Conservation (phyloP, 2,113 vertebrate species). For the Anguilla japonica region DNA sequence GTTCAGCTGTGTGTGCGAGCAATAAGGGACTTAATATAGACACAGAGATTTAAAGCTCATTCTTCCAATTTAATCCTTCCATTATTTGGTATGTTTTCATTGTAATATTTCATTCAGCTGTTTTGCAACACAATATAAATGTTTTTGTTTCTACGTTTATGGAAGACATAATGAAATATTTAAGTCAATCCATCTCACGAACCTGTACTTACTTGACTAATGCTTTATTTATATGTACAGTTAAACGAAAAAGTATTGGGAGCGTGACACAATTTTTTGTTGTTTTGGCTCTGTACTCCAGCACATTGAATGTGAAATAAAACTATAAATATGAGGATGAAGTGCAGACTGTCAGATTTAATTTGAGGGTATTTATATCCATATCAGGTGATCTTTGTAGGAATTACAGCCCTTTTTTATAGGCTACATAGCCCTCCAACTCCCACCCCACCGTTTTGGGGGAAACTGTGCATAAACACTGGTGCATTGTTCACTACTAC, state of each 20-base stretch:
- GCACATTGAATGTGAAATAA: too few species aligned
- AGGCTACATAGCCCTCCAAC: too few species aligned
- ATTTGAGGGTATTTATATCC: too few species aligned
- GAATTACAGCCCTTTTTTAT: too few species aligned
- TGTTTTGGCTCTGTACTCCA: too few species aligned
- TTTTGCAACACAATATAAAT: conserved; percentile 1
- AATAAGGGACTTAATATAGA: conserved; percentile 37
- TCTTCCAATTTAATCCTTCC: conserved; percentile 50
- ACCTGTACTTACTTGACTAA: not conserved
- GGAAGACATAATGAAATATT: not conserved
- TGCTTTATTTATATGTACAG: too few species aligned
- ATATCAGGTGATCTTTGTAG: too few species aligned
- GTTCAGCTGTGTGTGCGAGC: conserved; percentile 38
- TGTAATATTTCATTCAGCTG: conserved; percentile 45
- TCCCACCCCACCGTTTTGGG: too few species aligned
- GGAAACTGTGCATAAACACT: too few species aligned
- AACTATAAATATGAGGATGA: too few species aligned
- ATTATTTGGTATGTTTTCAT: conserved; percentile 35
- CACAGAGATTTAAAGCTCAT: conserved; percentile 54
- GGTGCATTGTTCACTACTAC: too few species aligned
- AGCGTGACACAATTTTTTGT: not conserved
- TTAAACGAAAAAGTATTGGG: not conserved
- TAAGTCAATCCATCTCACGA: not conserved
- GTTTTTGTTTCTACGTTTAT: not conserved
- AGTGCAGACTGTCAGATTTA: too few species aligned